Evolutionary conservation across 2,113 vertebrate species (phyloP).

Genomic region (Tricholaema leucomelas): DNA sequence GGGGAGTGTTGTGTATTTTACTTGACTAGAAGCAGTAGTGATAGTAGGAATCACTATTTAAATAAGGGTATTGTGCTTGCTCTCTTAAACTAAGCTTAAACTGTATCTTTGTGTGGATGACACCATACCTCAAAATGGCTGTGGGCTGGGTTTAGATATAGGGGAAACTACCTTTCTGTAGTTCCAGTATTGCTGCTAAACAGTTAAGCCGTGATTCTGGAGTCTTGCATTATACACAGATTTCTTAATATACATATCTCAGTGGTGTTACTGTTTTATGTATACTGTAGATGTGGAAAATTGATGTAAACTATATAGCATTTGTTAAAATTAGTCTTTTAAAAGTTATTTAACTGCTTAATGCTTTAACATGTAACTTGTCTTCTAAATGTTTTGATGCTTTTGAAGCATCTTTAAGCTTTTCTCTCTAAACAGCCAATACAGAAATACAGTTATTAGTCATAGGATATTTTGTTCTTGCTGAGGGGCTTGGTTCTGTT

Average conservation of each 20-base stretch:
- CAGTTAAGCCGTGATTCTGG: neutral
- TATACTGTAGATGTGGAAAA: neutral
- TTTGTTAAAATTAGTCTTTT: neutral
- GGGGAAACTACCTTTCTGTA: neutral
- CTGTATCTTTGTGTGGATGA: neutral
- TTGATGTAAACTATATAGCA: neutral
- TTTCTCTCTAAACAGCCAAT: neutral
- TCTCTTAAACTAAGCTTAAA: neutral
- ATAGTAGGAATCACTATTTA: neutral
- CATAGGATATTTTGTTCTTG: neutral
- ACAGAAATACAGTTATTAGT: neutral
- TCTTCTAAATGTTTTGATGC: neutral
- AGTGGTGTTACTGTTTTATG: neutral
- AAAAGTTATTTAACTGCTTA: neutral
- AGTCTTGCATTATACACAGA: neutral
- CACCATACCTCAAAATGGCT: neutral
- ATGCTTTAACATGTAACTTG: neutral
- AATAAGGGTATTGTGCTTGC: neutral
- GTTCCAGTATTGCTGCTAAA: neutral
- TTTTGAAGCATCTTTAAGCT: neutral
- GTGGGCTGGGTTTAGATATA: neutral
- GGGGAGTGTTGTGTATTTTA: slow-evolving; percentile 14
- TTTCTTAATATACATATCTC: neutral
- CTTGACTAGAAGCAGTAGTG: slow-evolving; percentile 29
- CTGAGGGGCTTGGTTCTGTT: neutral